These are phyloP conservation scores for Melanotus villosus DNA, from an alignment of 2,888 invertebrate species.

Conservation along the genomic window DNA sequence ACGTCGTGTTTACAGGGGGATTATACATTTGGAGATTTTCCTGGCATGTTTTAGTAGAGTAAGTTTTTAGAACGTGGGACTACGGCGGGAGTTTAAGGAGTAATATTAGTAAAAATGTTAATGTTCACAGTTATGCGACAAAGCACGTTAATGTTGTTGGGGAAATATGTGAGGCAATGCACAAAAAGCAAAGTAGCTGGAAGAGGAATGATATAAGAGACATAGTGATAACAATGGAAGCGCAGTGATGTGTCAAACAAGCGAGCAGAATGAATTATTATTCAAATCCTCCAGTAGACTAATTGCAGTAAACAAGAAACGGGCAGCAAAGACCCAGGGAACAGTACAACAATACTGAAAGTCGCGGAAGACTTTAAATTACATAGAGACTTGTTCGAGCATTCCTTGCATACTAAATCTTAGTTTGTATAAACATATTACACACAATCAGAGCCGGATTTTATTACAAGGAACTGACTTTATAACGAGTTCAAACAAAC, in stretches of 20 bases:
- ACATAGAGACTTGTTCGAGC: constrained; percentile 62
- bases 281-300: constrained; percentile 64
- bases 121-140: constrained; percentile 13
- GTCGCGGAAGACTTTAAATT: constrained; percentile 64
- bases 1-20: neutral
- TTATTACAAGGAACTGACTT: constrained; percentile 62
- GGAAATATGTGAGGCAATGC: constrained; percentile 29
- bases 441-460: constrained; percentile 63
- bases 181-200: constrained; percentile 39
- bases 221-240: constrained; percentile 54
- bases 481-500: constrained; percentile 61
- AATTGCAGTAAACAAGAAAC: constrained; percentile 65
- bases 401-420: constrained; percentile 64
- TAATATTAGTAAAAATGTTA: constrained; percentile 19
- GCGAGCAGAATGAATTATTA: constrained; percentile 63
- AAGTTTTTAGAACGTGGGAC: neutral
- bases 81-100: neutral
- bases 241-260: constrained; percentile 63
- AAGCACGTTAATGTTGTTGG: constrained; percentile 23
- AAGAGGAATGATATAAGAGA: constrained; percentile 42
- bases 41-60: neutral
- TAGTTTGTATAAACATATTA: constrained; percentile 66
- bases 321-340: constrained; percentile 58
- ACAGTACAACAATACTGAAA: constrained; percentile 56
- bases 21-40: neutral